A percentile compares a stretch with the other conserved stretches of the same genome.
phyloP scores from a whole-genome alignment of 2,113 vertebrate species.

The Dissostichus mawsoni region DNA sequence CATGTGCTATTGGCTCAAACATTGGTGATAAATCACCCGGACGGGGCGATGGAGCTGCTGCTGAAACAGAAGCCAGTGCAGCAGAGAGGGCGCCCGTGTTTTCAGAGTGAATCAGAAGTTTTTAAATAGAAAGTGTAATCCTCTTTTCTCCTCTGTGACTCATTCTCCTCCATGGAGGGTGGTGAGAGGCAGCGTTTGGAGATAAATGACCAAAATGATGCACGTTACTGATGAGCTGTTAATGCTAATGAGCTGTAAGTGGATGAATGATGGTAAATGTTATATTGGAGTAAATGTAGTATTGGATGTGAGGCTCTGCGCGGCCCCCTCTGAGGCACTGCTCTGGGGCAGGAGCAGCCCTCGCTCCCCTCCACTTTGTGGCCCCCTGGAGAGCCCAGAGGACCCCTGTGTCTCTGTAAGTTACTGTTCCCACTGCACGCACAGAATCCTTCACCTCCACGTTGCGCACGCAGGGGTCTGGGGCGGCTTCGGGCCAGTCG shows the following conservation, averaged over 20 bases:
- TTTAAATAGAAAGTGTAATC: conserved; percentile 15
- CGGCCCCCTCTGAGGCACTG: conserved; percentile 67
- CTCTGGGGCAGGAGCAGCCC: conserved; percentile 68
- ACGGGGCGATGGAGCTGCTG: conserved; percentile 63
- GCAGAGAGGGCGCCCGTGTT: conserved; percentile 55
- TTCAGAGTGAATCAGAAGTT: not conserved
- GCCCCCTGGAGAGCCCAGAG: conserved; percentile 59
- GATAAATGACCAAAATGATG: conserved; percentile 56
- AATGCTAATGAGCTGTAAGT: conserved; percentile 57
- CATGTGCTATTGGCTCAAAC: conserved; percentile 76
- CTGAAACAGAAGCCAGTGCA: conserved; percentile 67
- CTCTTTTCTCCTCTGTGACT: conserved; percentile 67
- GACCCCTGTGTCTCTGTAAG: conserved; percentile 78
- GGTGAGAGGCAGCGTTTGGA: conserved; percentile 42
- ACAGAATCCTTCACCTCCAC: conserved; percentile 96
- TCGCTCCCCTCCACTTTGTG: conserved; percentile 56
- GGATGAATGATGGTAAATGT: conserved; percentile 60
- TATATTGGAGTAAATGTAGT: conserved; percentile 64
- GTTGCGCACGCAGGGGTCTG: conserved; percentile 97
- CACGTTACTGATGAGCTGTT: conserved; percentile 49
- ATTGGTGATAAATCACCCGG: conserved; percentile 48
- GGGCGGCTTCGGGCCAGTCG: conserved; percentile 94
- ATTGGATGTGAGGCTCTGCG: conserved; percentile 47
- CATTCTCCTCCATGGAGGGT: conserved; percentile 43
- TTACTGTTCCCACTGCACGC: conserved; percentile 88